A percentile compares a stretch with the other conserved stretches of the same genome.
phyloP scores from a whole-genome alignment of 2,888 invertebrate species.

The Crossocerus cetratus region DNA sequence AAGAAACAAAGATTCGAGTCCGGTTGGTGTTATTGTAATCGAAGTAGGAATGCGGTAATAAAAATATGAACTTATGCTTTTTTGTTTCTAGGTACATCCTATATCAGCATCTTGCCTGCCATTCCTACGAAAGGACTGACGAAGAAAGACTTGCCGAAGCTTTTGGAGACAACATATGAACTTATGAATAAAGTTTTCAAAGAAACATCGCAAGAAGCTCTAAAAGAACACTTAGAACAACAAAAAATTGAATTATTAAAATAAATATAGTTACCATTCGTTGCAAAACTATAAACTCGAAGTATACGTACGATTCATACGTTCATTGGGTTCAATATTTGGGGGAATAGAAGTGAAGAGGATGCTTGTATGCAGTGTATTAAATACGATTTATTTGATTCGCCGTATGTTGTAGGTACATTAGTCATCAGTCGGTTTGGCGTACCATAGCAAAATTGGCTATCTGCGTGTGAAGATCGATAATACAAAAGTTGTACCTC shows the following conservation, averaged over 20 bases:
- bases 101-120: conserved; percentile 85
- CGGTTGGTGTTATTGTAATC: conserved; percentile 77
- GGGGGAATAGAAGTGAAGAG: too few relatives aligned
- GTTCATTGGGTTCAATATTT: too few relatives aligned
- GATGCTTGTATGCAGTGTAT: too few relatives aligned
- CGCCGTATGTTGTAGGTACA: conserved; percentile 62
- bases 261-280: too few relatives aligned
- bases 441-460: conserved; percentile 56
- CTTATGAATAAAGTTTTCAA: conserved; percentile 83
- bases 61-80: neutral
- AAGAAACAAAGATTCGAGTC: conserved; percentile 82
- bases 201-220: conserved; percentile 77
- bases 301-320: too few relatives aligned
- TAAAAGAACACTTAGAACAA: conserved; percentile 57
- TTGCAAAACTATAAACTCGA: too few relatives aligned
- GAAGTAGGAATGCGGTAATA: neutral
- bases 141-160: conserved; percentile 81
- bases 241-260: conserved; percentile 30
- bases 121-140: conserved; percentile 83
- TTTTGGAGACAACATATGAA: conserved; percentile 83
- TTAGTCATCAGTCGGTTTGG: conserved; percentile 65
- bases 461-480: conserved; percentile 59
- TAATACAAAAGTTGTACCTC: conserved; percentile 57
- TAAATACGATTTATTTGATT: conserved; percentile 61
- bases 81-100: conserved; percentile 80